A percentile compares a stretch with the other conserved stretches of the same genome.
These are phyloP conservation scores for Drosophila pachea DNA, from an alignment of 1,140 invertebrate genomes.

Conservation along the genomic window DNA sequence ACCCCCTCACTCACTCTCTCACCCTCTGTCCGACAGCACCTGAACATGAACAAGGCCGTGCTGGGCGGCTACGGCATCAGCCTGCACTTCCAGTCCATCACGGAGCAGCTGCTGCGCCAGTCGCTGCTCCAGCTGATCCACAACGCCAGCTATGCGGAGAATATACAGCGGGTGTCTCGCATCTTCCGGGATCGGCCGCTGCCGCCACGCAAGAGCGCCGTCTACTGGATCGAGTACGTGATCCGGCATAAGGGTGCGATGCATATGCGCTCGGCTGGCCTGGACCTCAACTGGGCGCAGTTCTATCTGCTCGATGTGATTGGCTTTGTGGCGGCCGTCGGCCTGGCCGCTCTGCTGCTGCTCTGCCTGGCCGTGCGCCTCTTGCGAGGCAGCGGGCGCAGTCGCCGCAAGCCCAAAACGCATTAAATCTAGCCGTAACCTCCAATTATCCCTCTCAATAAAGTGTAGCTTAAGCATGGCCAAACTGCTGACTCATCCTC, in stretches of 20 bases:
- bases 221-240: slow-evolving; percentile 84
- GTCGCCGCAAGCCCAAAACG: slow-evolving; percentile 30
- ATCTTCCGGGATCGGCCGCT: slow-evolving; percentile 81
- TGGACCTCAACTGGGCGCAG: slow-evolving; percentile 81
- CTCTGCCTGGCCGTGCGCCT: slow-evolving; percentile 29
- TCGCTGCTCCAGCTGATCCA: slow-evolving; percentile 79
- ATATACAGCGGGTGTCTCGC: slow-evolving; percentile 77
- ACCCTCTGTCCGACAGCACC: slow-evolving; percentile 36
- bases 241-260: slow-evolving; percentile 81
- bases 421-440: slow-evolving; percentile 15
- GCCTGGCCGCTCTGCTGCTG: background rate
- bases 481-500: background rate
- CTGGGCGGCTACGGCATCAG: slow-evolving; percentile 68
- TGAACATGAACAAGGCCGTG: slow-evolving; percentile 73
- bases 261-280: slow-evolving; percentile 81
- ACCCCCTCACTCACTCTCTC: background rate
- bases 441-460: too few relatives aligned
- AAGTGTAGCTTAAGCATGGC: background rate
- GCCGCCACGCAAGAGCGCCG: slow-evolving; percentile 80
- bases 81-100: slow-evolving; percentile 71
- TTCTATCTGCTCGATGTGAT: slow-evolving; percentile 83
- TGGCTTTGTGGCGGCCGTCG: slow-evolving; percentile 23
- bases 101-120: slow-evolving; percentile 68
- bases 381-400: slow-evolving; percentile 23
- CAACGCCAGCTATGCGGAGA: slow-evolving; percentile 78